Conservation (phyloP, 2,113 vertebrate genomes). For the Melanerpes formicivorus region DNA sequence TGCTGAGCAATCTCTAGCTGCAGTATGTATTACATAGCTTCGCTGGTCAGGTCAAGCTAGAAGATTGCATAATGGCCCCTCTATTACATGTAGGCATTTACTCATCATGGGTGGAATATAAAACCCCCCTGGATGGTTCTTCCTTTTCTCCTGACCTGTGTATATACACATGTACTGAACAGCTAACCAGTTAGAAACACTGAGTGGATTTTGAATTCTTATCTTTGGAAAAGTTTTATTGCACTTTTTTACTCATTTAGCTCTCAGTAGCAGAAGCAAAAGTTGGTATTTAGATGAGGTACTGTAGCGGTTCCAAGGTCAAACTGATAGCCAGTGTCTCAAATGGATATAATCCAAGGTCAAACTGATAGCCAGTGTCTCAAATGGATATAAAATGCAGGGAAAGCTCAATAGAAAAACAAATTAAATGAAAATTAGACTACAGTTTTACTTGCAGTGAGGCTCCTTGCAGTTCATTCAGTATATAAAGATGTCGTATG, state of each 20-base stretch:
- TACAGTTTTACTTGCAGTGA: not conserved
- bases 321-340: not conserved
- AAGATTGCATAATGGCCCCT: not conserved
- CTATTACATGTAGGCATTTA: not conserved
- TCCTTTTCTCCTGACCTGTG: not conserved
- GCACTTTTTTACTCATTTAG: not conserved
- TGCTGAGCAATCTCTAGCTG: not conserved
- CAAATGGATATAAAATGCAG: not conserved
- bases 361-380: not conserved
- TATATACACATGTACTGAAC: not conserved
- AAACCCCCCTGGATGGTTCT: not conserved
- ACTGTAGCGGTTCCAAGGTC: not conserved
- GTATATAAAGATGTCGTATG: slow-evolving; percentile 29
- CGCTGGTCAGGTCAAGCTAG: not conserved
- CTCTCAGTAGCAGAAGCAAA: not conserved
- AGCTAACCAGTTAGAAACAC: not conserved
- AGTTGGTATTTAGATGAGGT: not conserved
- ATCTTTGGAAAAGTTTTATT: not conserved
- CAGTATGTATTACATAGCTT: not conserved
- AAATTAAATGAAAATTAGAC: not conserved
- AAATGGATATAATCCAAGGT: not conserved
- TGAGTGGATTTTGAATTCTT: not conserved
- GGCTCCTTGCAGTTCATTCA: not conserved
- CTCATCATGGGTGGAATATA: not conserved
- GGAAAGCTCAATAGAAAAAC: not conserved